Conservation (phyloP, 92 coral and sea anemone species). For the Montipora capitata region DNA sequence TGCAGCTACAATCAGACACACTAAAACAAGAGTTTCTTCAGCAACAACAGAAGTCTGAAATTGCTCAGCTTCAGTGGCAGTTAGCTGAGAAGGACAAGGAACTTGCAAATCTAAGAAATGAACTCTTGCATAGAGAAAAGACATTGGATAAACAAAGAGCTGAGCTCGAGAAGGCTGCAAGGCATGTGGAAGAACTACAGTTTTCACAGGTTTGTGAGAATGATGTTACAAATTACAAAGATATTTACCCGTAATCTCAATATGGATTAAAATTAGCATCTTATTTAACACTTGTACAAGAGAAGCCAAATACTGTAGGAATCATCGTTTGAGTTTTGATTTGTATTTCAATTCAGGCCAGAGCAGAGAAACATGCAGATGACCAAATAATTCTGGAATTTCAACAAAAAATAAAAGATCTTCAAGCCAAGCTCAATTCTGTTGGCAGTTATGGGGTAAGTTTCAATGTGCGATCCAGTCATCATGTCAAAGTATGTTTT, state of each 20-base stretch:
- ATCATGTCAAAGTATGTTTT: too few species aligned
- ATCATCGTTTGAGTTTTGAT: not conserved
- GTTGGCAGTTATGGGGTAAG: constrained; percentile 94
- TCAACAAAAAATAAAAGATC: constrained; percentile 84
- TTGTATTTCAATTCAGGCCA: constrained; percentile 33
- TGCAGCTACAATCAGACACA: constrained; percentile 94
- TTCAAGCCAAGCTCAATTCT: constrained; percentile 88
- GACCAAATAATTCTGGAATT: constrained; percentile 77
- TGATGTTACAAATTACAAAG: too few species aligned
- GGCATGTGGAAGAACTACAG: constrained; percentile 85
- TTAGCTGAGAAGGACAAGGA: constrained; percentile 92
- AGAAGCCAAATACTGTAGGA: too few species aligned
- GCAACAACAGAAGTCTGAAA: constrained; percentile 85
- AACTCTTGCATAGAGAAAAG: constrained; percentile 85
- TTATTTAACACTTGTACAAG: too few species aligned
- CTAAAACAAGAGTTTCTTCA: constrained; percentile 88
- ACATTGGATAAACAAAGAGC: constrained; percentile 87
- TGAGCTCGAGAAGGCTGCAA: constrained; percentile 86
- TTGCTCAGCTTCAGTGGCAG: constrained; percentile 81
- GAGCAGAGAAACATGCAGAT: constrained; percentile 50
- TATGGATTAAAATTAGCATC: too few species aligned
- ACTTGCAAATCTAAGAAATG: constrained; percentile 85
- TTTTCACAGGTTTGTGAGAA: constrained; percentile 82
- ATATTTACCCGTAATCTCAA: too few species aligned
- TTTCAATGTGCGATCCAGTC: too few species aligned